Evolutionary conservation across 2,888 invertebrate genomes (phyloP).

Genomic region (Drosophila nigritarsus): DNA sequence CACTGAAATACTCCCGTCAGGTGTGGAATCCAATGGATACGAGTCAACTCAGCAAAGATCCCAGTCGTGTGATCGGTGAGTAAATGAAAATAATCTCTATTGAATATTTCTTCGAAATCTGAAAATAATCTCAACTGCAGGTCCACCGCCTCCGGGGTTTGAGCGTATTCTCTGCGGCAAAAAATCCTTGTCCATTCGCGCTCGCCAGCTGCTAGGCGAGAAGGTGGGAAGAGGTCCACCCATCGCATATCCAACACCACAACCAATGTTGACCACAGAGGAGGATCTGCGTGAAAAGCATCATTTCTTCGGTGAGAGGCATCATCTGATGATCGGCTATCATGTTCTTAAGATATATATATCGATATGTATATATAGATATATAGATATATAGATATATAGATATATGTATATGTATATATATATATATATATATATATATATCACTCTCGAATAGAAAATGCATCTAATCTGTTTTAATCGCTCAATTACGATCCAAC

Average conservation of each 20-base stretch:
- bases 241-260: conserved; percentile 15
- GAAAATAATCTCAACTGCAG: conserved; percentile 7
- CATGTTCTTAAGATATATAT: too few relatives aligned
- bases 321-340: not conserved
- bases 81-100: not conserved
- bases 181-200: conserved; percentile 23
- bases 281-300: conserved; percentile 30
- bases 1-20: conserved; percentile 14
- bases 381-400: not conserved
- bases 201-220: conserved; percentile 44
- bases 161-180: conserved; percentile 31
- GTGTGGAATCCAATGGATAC: conserved; percentile 39
- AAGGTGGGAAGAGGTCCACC: not conserved
- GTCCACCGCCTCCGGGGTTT: conserved; percentile 34
- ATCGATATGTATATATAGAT: not conserved
- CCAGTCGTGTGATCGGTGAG: conserved; percentile 27
- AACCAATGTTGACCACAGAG: conserved; percentile 20
- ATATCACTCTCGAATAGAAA: not conserved
- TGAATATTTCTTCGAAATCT: not conserved
- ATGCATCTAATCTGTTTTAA: not conserved
- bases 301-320: conserved; percentile 47
- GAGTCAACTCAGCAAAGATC: conserved; percentile 17
- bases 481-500: not conserved
- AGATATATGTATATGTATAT: too few relatives aligned
- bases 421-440: too few relatives aligned